A percentile compares a stretch with the other conserved stretches of the same genome.
phyloP scores from a whole-genome alignment of 2,113 vertebrate species.

The Acrocephalus arundinaceus region DNA sequence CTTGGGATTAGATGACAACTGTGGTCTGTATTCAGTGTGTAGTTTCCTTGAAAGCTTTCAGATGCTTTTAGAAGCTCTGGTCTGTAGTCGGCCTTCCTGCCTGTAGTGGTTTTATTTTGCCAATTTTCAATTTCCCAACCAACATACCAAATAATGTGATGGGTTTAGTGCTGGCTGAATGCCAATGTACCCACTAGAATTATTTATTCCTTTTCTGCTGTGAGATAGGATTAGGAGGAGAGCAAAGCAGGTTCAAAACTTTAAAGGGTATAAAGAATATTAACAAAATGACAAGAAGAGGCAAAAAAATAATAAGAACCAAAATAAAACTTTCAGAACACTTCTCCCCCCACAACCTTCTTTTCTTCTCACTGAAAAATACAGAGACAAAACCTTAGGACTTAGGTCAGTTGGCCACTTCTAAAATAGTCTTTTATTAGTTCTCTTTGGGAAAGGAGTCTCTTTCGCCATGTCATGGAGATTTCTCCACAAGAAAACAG shows the following conservation, averaged over 20 bases:
- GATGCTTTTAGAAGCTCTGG: background rate
- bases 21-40: background rate
- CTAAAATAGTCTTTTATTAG: background rate
- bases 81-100: background rate
- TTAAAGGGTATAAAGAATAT: background rate
- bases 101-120: background rate
- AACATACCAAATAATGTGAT: background rate
- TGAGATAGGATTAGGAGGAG: background rate
- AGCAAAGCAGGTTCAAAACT: background rate
- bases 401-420: background rate
- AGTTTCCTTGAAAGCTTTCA: background rate
- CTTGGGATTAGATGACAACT: background rate
- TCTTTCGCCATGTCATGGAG: background rate
- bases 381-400: background rate
- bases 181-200: background rate
- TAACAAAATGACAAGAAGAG: background rate
- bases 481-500: background rate
- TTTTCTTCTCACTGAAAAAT: background rate
- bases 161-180: background rate
- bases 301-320: background rate
- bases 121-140: background rate
- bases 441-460: background rate
- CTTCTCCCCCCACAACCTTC: background rate
- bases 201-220: background rate
- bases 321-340: background rate